A percentile compares a stretch with the other conserved stretches of the same genome.
phyloP scores from a whole-genome alignment of 2,797 vertebrate species.

The Stomatorhinus walkeri region DNA sequence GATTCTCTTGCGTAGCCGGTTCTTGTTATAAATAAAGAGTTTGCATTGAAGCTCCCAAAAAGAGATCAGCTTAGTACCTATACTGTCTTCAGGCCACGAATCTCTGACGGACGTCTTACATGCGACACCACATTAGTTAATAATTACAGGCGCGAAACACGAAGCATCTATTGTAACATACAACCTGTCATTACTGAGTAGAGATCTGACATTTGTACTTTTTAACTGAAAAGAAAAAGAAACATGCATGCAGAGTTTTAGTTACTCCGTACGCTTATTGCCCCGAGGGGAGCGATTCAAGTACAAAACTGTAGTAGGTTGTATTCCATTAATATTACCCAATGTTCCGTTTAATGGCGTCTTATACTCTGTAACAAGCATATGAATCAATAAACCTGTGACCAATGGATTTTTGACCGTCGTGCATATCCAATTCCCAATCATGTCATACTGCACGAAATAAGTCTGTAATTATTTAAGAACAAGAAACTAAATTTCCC shows the following conservation, averaged over 20 bases:
- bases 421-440: neutral
- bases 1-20: neutral
- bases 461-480: slow-evolving; percentile 1
- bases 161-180: neutral
- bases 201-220: neutral
- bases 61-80: neutral
- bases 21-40: neutral
- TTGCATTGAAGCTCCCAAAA: neutral
- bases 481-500: neutral
- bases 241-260: neutral
- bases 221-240: neutral
- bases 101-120: neutral
- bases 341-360: neutral
- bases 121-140: neutral
- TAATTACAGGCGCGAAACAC: neutral
- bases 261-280: neutral
- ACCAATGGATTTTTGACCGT: neutral
- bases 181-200: neutral
- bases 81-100: neutral
- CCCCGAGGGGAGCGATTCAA: neutral
- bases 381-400: neutral
- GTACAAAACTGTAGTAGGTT: neutral
- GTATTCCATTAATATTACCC: neutral
- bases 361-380: neutral
- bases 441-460: neutral